Evolutionary conservation across 2,888 invertebrate species (phyloP).

Genomic region (Sericinus montela): DNA sequence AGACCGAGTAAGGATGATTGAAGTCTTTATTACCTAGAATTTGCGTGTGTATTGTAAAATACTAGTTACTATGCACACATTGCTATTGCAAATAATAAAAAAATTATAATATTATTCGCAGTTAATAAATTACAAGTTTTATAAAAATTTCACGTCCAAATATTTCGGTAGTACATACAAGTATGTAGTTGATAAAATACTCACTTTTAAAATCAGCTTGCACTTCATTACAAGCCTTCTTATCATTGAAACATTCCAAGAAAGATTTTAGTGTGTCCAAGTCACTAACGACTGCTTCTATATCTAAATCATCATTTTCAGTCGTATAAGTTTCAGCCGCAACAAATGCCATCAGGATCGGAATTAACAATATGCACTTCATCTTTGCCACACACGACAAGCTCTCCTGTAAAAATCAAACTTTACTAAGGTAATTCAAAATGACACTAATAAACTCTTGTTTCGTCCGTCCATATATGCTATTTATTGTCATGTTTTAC

Average conservation of each 20-base stretch:
- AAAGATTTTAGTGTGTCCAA: slow-evolving; percentile 31
- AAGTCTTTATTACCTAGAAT: too few relatives aligned
- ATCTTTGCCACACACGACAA: slow-evolving; percentile 28
- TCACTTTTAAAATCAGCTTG: slow-evolving; percentile 51
- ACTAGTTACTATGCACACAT: too few relatives aligned
- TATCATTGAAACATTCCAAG: slow-evolving; percentile 47
- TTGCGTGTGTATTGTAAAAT: too few relatives aligned
- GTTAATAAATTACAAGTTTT: too few relatives aligned
- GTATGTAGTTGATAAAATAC: slow-evolving; percentile 22
- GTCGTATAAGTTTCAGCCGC: slow-evolving; percentile 43
- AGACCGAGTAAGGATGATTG: too few relatives aligned
- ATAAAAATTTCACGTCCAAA: too few relatives aligned
- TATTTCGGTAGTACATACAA: too few relatives aligned
- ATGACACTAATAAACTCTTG: neutral
- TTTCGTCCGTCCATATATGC: neutral
- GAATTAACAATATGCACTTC: slow-evolving; percentile 41
- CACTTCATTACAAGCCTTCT: slow-evolving; percentile 35
- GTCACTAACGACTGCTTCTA: slow-evolving; percentile 39
- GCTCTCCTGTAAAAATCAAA: neutral
- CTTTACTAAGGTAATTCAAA: neutral
- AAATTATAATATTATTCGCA: too few relatives aligned
- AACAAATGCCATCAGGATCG: slow-evolving; percentile 32
- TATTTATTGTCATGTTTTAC: neutral
- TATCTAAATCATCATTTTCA: slow-evolving; percentile 53
- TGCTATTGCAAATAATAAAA: too few relatives aligned